Base-by-base conservation (phyloP, 2,797 vertebrate genomes). In the Sorex maritimensis region DNA sequence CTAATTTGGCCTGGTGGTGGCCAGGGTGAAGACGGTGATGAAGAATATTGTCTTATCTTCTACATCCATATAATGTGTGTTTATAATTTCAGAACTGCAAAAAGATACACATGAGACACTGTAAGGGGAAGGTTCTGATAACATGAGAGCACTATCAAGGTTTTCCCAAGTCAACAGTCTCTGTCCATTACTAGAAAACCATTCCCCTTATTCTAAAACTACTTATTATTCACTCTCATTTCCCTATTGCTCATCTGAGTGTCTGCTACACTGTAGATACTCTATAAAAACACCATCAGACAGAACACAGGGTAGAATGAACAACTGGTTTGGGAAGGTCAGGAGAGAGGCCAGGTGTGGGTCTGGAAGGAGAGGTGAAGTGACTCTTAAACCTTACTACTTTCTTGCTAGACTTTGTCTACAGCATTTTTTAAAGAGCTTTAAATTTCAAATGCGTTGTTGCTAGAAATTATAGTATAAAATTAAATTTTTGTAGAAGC, bases 131-230 rank as follows among this genome's bases (percentile, higher is more conserved):
- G n/a, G 44, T 19, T 77, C 49, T 26, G 11, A 6, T 46, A 82
- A 21, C 5, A 71, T 23, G 52, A 55, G 52, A 55, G 12, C 72
- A 67, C 6, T 67, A 85, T 10, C n/a, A 38, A 88, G 24, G 30
- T 49, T 85, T 77, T 17, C 26, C n/a, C n/a, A 28, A 88, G 28
- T 77, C 55, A 44, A 80, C 74, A 72, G 3, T 26, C 11, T 85
- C 15, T 63, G 63, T 46, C n/a, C 13, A 7, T 55, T 71, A 71
- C 24, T 81, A 77, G 44, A 77, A 93, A 85, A 58, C 1, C 2
- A 72, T 28, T 65, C 14, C 8, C 85, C 34, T 93, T 91, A 49
- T 14, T 72, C 34, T 85, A 91, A 93, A 93, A 67, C 10, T 72
- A 6, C 28, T 21, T 30, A 5, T 69, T 84, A 17, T 71, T 71